Evolutionary conservation across 2,888 invertebrate species (phyloP).

Genomic region (Syrphus vitripennis): DNA sequence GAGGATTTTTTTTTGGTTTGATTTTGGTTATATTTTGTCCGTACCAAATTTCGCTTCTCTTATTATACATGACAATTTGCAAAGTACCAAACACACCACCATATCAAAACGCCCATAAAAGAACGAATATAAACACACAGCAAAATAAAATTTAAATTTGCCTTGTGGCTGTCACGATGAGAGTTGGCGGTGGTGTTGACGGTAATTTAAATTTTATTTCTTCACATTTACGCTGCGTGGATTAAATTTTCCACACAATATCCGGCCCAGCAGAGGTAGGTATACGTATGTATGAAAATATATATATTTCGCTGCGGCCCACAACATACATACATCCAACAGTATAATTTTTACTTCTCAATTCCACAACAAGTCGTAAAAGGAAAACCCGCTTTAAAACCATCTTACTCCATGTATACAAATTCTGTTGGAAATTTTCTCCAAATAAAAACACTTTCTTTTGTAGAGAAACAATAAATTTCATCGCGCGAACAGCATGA

Average conservation of each 20-base stretch:
- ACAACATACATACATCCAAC: background rate
- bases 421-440: slow-evolving; percentile 14
- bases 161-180: background rate
- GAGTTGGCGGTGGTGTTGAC: background rate
- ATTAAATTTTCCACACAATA: slow-evolving; percentile 6
- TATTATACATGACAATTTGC: background rate
- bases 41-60: background rate
- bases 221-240: slow-evolving; percentile 17
- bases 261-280: background rate
- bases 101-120: background rate
- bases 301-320: background rate
- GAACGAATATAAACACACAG: background rate
- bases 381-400: background rate
- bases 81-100: background rate
- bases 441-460: background rate
- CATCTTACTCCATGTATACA: background rate
- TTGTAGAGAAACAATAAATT: slow-evolving; percentile 25
- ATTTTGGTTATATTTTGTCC: too few relatives aligned
- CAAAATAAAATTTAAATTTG: slow-evolving; percentile 27
- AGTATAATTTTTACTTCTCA: background rate
- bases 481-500: slow-evolving; percentile 20
- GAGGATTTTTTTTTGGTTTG: too few relatives aligned
- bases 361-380: slow-evolving; percentile 6
- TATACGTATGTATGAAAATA: too few relatives aligned
- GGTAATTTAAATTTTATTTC: slow-evolving; percentile 30